Evolutionary conservation across 2,888 invertebrate species (phyloP).

Genomic region (Hydrotaea diabolus): DNA sequence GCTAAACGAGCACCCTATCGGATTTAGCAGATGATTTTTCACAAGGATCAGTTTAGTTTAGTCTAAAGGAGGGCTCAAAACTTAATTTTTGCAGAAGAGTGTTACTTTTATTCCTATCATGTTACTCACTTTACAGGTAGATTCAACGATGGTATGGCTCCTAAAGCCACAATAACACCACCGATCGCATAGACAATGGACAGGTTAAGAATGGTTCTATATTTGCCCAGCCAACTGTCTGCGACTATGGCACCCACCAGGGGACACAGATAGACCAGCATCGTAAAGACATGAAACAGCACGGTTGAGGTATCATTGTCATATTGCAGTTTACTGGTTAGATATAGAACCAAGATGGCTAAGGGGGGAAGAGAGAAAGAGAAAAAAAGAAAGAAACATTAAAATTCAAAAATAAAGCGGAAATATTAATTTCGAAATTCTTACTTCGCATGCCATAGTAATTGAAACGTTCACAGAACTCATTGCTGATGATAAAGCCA

Average conservation of each 20-base stretch:
- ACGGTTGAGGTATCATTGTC: constrained; percentile 89
- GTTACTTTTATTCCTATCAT: not conserved
- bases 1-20: too few relatives aligned
- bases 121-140: constrained; percentile 82
- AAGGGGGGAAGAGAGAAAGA: constrained; percentile 46
- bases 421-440: constrained; percentile 72
- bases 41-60: not conserved
- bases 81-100: too few relatives aligned
- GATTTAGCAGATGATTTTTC: not conserved
- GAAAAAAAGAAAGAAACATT: not conserved
- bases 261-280: constrained; percentile 86
- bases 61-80: too few relatives aligned
- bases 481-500: constrained; percentile 96
- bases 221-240: constrained; percentile 95
- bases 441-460: constrained; percentile 98
- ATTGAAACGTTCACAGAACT: constrained; percentile 98
- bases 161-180: constrained; percentile 88
- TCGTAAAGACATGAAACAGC: constrained; percentile 93
- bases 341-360: constrained; percentile 96
- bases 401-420: constrained; percentile 10
- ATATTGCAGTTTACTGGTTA: constrained; percentile 89
- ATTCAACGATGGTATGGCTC: constrained; percentile 84
- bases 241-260: constrained; percentile 95
- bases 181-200: constrained; percentile 93
- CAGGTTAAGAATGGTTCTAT: constrained; percentile 90